Evolutionary conservation across 2,113 vertebrate species (phyloP).

Genomic region (Astatotilapia flaviijosephi): DNA sequence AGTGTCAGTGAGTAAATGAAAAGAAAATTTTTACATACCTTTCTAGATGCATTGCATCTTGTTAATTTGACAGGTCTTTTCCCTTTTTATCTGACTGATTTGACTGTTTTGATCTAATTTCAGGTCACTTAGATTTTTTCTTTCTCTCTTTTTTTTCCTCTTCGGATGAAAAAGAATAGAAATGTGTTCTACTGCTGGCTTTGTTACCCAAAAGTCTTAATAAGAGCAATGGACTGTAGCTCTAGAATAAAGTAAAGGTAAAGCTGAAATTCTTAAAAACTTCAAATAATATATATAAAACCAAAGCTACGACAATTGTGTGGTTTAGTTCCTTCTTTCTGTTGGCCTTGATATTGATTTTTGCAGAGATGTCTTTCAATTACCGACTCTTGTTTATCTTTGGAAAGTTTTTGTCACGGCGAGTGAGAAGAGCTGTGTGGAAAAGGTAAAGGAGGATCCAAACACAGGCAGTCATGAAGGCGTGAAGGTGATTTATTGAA

Average conservation of each 20-base stretch:
- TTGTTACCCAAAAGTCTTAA: not conserved
- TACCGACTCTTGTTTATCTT: slow-evolving; percentile 8
- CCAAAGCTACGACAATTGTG: not conserved
- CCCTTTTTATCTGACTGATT: not conserved
- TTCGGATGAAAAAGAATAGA: not conserved
- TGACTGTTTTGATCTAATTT: not conserved
- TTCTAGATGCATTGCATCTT: not conserved
- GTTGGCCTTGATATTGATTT: not conserved
- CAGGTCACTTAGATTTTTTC: not conserved
- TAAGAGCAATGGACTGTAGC: not conserved
- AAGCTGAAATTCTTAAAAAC: not conserved
- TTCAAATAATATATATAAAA: not conserved
- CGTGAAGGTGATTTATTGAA: too few relatives aligned
- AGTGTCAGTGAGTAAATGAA: not conserved
- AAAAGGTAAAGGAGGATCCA: too few relatives aligned
- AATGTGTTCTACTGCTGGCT: not conserved
- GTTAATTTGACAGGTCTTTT: not conserved
- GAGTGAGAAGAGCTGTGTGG: too few relatives aligned
- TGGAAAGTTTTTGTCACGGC: not conserved
- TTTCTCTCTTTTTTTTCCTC: not conserved
- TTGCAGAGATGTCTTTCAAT: not conserved
- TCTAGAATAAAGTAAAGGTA: not conserved
- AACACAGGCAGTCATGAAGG: too few relatives aligned
- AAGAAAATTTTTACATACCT: not conserved
- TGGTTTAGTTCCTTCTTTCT: not conserved